A percentile compares a stretch with the other conserved stretches of the same genome.
phyloP scores from a whole-genome alignment of 1,140 invertebrate genomes.

The Hetaerina americana region DNA sequence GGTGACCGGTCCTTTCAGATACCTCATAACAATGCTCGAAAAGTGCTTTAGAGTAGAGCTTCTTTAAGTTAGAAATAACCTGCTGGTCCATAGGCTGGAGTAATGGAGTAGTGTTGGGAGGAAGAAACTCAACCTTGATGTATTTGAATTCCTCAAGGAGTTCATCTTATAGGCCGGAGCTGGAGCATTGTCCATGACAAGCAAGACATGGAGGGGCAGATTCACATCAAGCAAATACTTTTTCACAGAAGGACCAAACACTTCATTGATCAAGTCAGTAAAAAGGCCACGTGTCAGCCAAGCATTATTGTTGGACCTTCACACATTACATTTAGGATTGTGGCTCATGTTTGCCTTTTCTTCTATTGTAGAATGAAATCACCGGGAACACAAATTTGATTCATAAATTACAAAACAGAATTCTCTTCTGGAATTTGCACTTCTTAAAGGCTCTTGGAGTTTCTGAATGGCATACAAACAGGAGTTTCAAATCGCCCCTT shows the following conservation, averaged over 20 bases:
- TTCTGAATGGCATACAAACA: slow-evolving; percentile 18
- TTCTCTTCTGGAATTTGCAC: slow-evolving; percentile 9
- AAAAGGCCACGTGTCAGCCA: neutral
- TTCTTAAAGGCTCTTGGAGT: slow-evolving; percentile 11
- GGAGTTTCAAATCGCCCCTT: slow-evolving; percentile 18
- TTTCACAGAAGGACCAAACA: slow-evolving; percentile 24
- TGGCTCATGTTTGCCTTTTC: no score
- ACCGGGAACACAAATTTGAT: no score
- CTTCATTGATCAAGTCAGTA: neutral
- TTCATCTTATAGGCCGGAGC: slow-evolving; percentile 16
- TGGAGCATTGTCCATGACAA: slow-evolving; percentile 28
- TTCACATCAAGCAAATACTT: slow-evolving; percentile 23
- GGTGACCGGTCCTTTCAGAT: slow-evolving; percentile 12
- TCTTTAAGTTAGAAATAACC: slow-evolving; percentile 24
- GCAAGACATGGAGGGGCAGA: slow-evolving; percentile 25
- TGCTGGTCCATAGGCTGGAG: slow-evolving; percentile 36
- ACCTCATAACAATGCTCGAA: slow-evolving; percentile 14
- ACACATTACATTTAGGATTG: no score
- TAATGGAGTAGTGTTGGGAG: slow-evolving; percentile 32
- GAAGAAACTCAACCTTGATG: slow-evolving; percentile 20
- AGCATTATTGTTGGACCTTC: neutral
- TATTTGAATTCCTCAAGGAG: slow-evolving; percentile 20
- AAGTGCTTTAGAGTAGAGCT: slow-evolving; percentile 17
- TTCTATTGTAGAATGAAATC: no score
- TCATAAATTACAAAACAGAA: no score